Base-by-base conservation (phyloP, 2,113 vertebrate genomes). In the Passer montanus region DNA sequence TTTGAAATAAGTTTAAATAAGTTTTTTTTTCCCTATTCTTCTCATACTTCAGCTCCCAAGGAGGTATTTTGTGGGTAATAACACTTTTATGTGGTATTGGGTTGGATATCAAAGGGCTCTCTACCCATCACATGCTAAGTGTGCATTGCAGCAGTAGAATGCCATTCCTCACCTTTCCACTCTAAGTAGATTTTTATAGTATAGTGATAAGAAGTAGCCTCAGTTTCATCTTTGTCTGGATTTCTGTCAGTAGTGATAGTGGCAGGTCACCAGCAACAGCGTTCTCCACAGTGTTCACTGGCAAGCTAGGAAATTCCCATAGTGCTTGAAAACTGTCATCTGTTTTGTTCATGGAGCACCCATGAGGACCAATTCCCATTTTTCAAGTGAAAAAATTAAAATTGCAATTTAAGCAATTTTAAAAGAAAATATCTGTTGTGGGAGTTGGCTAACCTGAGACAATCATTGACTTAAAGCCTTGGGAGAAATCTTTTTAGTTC, bases 61-160 rank as follows among this genome's bases (percentile, higher is more conserved):
- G 91, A 97, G 66, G n/a, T 86, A 95, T 97, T 96, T 81, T 76
- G 69, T 78, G 28, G 67, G 58, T 94, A 96, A 81, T 77, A 95
- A 94, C 18, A 26, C 52, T 92, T 94, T 83, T 73, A 82, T 85
- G 73, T 93, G 67, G 47, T 63, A 27, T 77, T 92, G 60, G 79
- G 41, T 84, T 9, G 14, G 60, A 76, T 90, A 93, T 64, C 74
- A 67, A 93, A 69, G 56, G 60, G 20, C 80, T 93, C 6, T 92
- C 6, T 90, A 70, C 55, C 85, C 33, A 19, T 53, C 10, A 19
- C 58, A 58, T 3, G 3, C 62, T 31, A 79, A 70, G 28, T 6
- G 64, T 94, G 64, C 43, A 14, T 19, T 87, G 81, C 73, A 83
- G 77, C 44, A 78, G n/a, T 52, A 79, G 59, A 90, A 84, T 66